A percentile compares a stretch with the other conserved stretches of the same genome.
Conservation (phyloP, 2,888 invertebrate species). For the Heteromurus nitidus region DNA sequence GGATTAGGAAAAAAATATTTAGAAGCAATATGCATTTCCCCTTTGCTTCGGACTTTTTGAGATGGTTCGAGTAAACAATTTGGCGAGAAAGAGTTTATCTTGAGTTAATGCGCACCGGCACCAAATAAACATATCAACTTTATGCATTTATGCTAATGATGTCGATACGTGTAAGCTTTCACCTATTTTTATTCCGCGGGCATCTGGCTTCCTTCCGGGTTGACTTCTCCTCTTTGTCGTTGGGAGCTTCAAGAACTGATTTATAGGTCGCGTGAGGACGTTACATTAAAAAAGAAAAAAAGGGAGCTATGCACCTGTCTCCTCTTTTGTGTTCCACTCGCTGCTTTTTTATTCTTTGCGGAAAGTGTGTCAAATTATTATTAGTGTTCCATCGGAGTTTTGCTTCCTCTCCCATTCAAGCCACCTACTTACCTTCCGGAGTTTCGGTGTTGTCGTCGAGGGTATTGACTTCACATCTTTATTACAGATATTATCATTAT, state of each 20-base stretch:
- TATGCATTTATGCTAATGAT: neutral
- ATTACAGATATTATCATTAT: neutral
- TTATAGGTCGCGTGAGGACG: neutral
- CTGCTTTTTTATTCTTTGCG: neutral
- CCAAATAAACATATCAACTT: neutral
- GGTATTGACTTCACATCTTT: neutral
- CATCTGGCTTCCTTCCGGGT: too few species aligned
- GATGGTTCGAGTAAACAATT: too few species aligned
- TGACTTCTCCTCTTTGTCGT: too few species aligned
- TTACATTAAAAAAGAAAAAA: neutral
- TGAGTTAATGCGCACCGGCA: constrained; percentile 6
- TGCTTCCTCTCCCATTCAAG: neutral
- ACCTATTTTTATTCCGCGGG: too few species aligned
- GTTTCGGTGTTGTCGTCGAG: neutral
- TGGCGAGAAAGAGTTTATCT: too few species aligned
- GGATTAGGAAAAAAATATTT: too few species aligned
- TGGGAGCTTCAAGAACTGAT: too few species aligned
- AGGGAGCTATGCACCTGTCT: too few species aligned
- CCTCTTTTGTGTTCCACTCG: too few species aligned
- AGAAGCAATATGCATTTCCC: too few species aligned
- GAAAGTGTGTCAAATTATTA: neutral
- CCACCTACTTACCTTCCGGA: neutral
- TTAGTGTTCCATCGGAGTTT: neutral
- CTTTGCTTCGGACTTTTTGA: too few species aligned
- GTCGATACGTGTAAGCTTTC: too few species aligned